Base-by-base conservation (phyloP, 1,140 invertebrate species). In the Nixonia krombeini region DNA sequence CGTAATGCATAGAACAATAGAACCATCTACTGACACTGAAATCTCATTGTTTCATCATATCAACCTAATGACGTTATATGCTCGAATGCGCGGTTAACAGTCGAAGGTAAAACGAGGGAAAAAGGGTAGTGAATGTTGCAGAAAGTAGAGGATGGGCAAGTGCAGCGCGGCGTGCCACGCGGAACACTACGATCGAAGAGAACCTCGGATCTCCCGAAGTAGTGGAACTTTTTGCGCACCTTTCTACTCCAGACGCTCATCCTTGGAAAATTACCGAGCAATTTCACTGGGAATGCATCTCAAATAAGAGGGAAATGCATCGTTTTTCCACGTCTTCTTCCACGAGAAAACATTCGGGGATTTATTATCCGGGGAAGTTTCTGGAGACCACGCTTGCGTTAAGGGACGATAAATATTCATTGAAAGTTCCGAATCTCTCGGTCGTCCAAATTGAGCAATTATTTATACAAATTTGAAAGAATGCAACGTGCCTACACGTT, bases 211-310 rank as follows among this genome's bases (percentile, higher is more conserved):
- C 44, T 18, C 12, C 10, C 15, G 31, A 13, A 57, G 35, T 57
- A 41, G 35, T 25, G 29, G 52, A 65, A 65, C 18, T 57, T 65
- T 57, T 51, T 51, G 38, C 51, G 42, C 33, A 40, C 33, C 59
- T 50, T 63, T 55, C 45, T 44, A 49, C 46, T 26, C 33, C 31
- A 41, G 29, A 47, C 42, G 47, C 52, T 65, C 52, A 52, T 57
- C 47, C 41, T 57, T 33, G 46, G 41, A 52, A 57, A 57, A 65
- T 65, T 52, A 57, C 33, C 13, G 53, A 57, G 41, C 42, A 35
- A 65, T 57, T 65, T 52, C 12, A 13, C 35, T 41, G 28, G 35
- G 13, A 16, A 58, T 58, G 49, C 55, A 51, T 53, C 37, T 53
- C 49, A 49, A 65, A 53, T 47, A 41, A 44, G 9, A 26, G 31